Evolutionary conservation across 1,140 invertebrate species (phyloP).

Genomic region (Drosophila willistoni): DNA sequence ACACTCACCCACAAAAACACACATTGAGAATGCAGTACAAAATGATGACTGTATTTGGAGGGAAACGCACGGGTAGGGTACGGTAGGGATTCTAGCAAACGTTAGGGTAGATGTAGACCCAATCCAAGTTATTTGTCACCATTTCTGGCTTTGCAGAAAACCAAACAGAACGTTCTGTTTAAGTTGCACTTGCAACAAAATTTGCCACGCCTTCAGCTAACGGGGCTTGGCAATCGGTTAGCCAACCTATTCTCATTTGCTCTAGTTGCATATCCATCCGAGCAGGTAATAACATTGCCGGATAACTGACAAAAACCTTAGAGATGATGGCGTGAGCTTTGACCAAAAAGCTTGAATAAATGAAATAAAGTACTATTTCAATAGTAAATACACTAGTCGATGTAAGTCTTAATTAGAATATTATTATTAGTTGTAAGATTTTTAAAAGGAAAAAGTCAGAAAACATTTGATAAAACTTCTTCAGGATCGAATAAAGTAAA

Average conservation of each 20-base stretch:
- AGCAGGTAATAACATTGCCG: constrained; percentile 63
- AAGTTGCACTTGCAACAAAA: constrained; percentile 72
- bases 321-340: constrained; percentile 39
- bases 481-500: too few relatives aligned
- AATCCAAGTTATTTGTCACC: constrained; percentile 64
- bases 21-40: constrained; percentile 32
- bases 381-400: too few relatives aligned
- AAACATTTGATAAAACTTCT: too few relatives aligned
- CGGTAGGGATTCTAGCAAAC: not conserved
- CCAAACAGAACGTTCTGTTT: constrained; percentile 67
- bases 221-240: not conserved
- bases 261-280: constrained; percentile 17
- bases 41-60: constrained; percentile 20
- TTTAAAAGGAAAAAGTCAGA: too few relatives aligned
- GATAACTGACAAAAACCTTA: constrained; percentile 48
- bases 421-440: too few relatives aligned
- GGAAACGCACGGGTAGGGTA: not conserved
- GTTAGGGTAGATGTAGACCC: constrained; percentile 17
- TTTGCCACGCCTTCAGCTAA: constrained; percentile 68
- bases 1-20: constrained; percentile 25
- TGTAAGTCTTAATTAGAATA: too few relatives aligned
- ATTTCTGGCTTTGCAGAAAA: constrained; percentile 35
- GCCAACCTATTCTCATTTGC: constrained; percentile 13
- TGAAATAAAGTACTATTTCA: too few relatives aligned
- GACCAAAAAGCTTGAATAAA: too few relatives aligned